Percentiles rank a stretch among this genome's conserved stretches.
These are phyloP conservation scores for Hypotaenidia philippensis DNA, from an alignment of 2,797 vertebrate species.

Conservation along the genomic window DNA sequence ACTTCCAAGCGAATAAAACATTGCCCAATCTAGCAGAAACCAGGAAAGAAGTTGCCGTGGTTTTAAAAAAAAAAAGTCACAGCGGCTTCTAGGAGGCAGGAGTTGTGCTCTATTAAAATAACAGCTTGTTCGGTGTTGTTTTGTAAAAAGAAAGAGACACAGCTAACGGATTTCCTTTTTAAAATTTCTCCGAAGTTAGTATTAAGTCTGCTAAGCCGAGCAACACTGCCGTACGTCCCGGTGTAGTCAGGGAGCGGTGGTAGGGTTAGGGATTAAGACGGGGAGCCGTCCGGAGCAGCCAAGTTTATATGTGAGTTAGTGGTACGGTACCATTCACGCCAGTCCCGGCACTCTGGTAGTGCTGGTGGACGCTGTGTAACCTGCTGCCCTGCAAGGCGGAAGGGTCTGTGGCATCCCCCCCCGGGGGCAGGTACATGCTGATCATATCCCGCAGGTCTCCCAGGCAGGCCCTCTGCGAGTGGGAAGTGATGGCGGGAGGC, in stretches of 20 bases:
- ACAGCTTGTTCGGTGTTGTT: neutral
- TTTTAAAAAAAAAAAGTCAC: constrained; percentile 32
- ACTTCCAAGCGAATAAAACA: constrained; percentile 1
- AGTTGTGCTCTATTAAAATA: constrained; percentile 57
- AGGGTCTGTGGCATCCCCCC: constrained; percentile 93
- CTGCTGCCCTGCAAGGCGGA: constrained; percentile 90
- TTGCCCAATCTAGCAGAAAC: neutral
- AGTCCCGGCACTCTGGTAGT: constrained; percentile 95
- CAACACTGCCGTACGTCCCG: constrained; percentile 69
- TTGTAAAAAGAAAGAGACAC: neutral
- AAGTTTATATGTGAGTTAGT: constrained; percentile 93
- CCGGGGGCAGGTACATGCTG: constrained; percentile 99
- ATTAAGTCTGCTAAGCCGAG: constrained; percentile 75
- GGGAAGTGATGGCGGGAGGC: constrained; percentile 94
- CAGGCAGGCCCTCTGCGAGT: constrained; percentile 96
- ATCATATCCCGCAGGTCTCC: constrained; percentile 99
- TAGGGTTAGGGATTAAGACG: neutral
- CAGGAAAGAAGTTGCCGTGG: constrained; percentile 12
- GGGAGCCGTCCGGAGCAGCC: constrained; percentile 54
- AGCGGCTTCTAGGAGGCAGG: constrained; percentile 52
- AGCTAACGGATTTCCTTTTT: constrained; percentile 59
- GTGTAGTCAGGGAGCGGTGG: constrained; percentile 13
- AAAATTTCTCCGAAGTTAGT: constrained; percentile 67
- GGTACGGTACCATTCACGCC: constrained; percentile 96
- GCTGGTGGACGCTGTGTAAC: constrained; percentile 97